phyloP scores from a whole-genome alignment of 2,113 vertebrate genomes.

The Hemicordylus capensis region DNA sequence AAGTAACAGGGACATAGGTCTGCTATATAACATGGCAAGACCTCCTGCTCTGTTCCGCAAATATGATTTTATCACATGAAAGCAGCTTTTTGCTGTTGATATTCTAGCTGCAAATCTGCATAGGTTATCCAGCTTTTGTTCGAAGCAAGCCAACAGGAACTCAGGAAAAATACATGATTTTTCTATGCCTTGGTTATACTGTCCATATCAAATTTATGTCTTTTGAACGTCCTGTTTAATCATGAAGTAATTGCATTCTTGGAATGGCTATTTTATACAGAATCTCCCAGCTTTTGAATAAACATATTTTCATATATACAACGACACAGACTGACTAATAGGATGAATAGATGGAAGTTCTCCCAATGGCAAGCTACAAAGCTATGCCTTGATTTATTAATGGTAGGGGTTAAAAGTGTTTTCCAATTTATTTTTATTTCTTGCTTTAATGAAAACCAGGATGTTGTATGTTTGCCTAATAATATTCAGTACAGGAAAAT shows the following conservation, averaged over 20 bases:
- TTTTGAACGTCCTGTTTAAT: conserved; percentile 45
- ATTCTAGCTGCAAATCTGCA: too few relatives aligned
- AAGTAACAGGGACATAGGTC: too few relatives aligned
- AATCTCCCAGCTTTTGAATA: conserved; percentile 19
- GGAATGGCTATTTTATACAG: conserved; percentile 16
- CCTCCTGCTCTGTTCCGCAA: too few relatives aligned
- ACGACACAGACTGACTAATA: conserved; percentile 34
- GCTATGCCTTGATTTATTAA: background rate
- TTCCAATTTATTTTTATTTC: conserved; percentile 23
- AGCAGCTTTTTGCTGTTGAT: too few relatives aligned
- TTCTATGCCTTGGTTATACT: conserved; percentile 19
- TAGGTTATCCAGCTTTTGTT: too few relatives aligned
- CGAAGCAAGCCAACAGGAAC: too few relatives aligned
- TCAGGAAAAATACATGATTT: background rate
- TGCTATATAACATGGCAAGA: too few relatives aligned
- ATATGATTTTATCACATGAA: too few relatives aligned
- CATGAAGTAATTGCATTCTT: background rate
- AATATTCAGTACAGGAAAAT: background rate
- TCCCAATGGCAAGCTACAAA: conserved; percentile 40
- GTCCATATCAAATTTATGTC: conserved; percentile 34
- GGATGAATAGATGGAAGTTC: background rate
- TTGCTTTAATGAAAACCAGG: conserved; percentile 33
- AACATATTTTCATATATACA: conserved; percentile 44
- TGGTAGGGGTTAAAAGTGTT: conserved; percentile 10
- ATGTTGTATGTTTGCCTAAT: conserved; percentile 12